Evolutionary conservation across 2,888 invertebrate genomes (phyloP), one percentile per base, ranked within the genome.

Genomic region (Colostygia pectinataria): DNA sequence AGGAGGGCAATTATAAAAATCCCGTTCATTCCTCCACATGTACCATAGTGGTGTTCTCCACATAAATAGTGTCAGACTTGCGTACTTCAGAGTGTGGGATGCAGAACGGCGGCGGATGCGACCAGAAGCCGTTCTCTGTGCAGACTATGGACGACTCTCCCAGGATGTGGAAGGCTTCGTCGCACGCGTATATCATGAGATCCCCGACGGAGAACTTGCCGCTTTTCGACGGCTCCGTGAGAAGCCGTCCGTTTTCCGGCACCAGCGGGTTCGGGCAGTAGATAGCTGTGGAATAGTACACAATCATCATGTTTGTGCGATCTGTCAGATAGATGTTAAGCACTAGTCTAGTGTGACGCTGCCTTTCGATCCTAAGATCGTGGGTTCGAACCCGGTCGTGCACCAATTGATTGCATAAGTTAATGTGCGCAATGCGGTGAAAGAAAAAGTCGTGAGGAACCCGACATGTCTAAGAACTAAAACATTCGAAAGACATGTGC

Each of bases 61-160:
- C 67, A 32, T 74, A 81, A 25, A 89, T 88, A 0, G 86, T 87
- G 41, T 88, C 87, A 0, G 81, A 53, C 52, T 80, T 81, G 4
- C 70, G 66, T 7, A 80, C 69, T 25, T 83, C 78, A 0, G 83
- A 76, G 0, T 83, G 84, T 0, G 73, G 78, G 1, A 87, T 65
- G 92, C 97, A 97, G 75, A 95, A 94, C 36, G 97, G 97, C 7
- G 96, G 93, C 13, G 95, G 94, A 77, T 96, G 95, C 1, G 96
- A 96, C 97, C 97, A 97, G 72, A 94, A 94, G 34, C 96, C 97
- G 53, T 94, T 95, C 77, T 97, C 97, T 4, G 95, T 96, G 85
- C 97, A 97, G 33, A 96, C 95, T 62, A 96, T 94, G 55, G 95
- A 95, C 0, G 94, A 93, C 75, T 96, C 96, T 2, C 97, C 97